Percentiles rank a stretch among this genome's conserved stretches.
Conservation (phyloP, 1,140 invertebrate genomes). For the Macrocentrus cingulum region DNA sequence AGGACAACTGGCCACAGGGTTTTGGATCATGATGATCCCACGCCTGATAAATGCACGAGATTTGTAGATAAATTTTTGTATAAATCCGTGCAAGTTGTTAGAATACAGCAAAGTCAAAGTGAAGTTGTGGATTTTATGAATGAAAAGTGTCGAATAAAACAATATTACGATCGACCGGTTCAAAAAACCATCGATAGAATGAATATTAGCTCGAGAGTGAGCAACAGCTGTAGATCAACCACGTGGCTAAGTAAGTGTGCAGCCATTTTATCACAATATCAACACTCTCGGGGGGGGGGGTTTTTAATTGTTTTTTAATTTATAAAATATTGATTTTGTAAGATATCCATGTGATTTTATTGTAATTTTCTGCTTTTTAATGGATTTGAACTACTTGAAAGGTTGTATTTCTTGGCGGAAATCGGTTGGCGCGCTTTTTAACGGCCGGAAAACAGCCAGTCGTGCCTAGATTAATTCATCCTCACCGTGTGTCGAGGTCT, state of each 20-base stretch:
- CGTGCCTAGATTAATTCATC: conserved; percentile 41
- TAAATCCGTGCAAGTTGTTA: neutral
- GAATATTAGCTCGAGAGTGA: neutral
- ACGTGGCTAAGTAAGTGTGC: conserved; percentile 56
- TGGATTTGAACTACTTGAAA: too few species aligned
- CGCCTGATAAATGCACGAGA: neutral
- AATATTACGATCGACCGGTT: conserved; percentile 8
- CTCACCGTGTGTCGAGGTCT: conserved; percentile 24
- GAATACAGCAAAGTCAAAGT: conserved; percentile 6
- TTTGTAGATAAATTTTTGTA: neutral
- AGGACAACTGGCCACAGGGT: conserved; percentile 51
- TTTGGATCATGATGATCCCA: conserved; percentile 27
- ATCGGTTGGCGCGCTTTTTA: conserved; percentile 38
- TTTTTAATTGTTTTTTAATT: too few species aligned
- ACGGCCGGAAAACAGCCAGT: conserved; percentile 38
- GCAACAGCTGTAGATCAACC: conserved; percentile 29
- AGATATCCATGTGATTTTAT: too few species aligned
- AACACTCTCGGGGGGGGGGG: too few species aligned
- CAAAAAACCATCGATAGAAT: conserved; percentile 8
- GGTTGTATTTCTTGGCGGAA: conserved; percentile 27
- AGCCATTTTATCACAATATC: too few species aligned
- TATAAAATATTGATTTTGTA: too few species aligned
- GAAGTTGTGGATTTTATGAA: neutral
- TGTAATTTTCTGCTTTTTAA: too few species aligned
- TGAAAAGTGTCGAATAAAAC: conserved; percentile 30